These are phyloP conservation scores for Hypotaenidia okinawae DNA, from an alignment of 2,797 vertebrate genomes.

Conservation along the genomic window DNA sequence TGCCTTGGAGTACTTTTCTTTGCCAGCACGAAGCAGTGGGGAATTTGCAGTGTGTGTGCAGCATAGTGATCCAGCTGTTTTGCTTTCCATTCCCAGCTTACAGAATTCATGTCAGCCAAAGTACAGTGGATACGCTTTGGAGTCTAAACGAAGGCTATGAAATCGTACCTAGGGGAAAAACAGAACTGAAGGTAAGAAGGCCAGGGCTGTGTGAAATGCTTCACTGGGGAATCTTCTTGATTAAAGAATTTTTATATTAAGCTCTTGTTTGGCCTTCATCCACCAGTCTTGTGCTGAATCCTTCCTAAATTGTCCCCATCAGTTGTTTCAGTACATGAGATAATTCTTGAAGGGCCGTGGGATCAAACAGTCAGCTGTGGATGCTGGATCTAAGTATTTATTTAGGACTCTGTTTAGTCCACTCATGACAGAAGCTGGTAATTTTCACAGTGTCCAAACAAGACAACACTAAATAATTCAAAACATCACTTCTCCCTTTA, in stretches of 20 bases:
- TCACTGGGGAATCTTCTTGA: background rate
- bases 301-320: background rate
- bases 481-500: background rate
- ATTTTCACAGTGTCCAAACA: background rate
- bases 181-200: conserved; percentile 84
- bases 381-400: background rate
- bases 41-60: background rate
- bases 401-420: background rate
- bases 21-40: background rate
- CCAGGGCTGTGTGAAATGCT: background rate
- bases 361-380: background rate
- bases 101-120: conserved; percentile 89
- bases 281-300: background rate
- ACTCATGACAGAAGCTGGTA: background rate
- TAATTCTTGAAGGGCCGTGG: background rate
- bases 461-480: background rate
- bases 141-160: conserved; percentile 87
- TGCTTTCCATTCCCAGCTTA: conserved; percentile 79
- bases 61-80: background rate
- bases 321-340: background rate
- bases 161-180: conserved; percentile 83
- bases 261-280: background rate
- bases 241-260: background rate
- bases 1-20: background rate
- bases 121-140: conserved; percentile 82